Evolutionary conservation across 1,140 invertebrate genomes (phyloP), one percentile per base, ranked within the genome.

Genomic region (Prorops nasuta): DNA sequence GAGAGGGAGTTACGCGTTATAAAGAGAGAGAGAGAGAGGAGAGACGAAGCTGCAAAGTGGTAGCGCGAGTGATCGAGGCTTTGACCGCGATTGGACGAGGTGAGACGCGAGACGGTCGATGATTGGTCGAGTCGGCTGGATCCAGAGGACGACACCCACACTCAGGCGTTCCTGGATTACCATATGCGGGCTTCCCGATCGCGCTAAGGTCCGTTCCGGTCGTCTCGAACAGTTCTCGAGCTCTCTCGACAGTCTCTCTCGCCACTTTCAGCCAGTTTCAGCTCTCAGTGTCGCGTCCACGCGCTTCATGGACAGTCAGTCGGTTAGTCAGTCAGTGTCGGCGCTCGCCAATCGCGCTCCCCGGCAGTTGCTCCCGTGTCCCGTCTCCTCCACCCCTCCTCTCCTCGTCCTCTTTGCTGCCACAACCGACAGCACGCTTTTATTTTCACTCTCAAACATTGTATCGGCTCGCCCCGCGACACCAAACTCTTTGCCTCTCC

Each of bases 151-250:
- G 52, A 58, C 71, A 71, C 71, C 71, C 67, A 73, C 71, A 66
- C 69, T 51, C 38, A n/a, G 48, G 56, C 42, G 53, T 61, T 55
- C 53, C 44, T 50, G 58, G 58, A 69, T 71, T 71, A 70, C 71
- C 69, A 72, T 72, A 72, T 69, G 69, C 59, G 71, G 67, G 63
- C 62, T 64, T 69, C 47, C 53, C 60, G 62, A 64, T 64, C 62
- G 56, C 54, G 37, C 55, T 28, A 6, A 6, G 24, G 10, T 10
- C 24, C 24, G 24, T 28, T 28, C 24, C 24, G 24, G 24, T 28
- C 24, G 9, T 44, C 28, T 44, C 31, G 31, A 21, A 24, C 24
- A 28, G 24, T 4, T 31, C 41, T 43, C 38, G 14, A 4, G 3
- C 38, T 40, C 38, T 40, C 22, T 43, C 24, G n/a, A n/a, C n/a